Percentiles rank a stretch among this genome's conserved stretches.
Conservation (phyloP, 2,888 invertebrate species). For the Deilephila porcellus region DNA sequence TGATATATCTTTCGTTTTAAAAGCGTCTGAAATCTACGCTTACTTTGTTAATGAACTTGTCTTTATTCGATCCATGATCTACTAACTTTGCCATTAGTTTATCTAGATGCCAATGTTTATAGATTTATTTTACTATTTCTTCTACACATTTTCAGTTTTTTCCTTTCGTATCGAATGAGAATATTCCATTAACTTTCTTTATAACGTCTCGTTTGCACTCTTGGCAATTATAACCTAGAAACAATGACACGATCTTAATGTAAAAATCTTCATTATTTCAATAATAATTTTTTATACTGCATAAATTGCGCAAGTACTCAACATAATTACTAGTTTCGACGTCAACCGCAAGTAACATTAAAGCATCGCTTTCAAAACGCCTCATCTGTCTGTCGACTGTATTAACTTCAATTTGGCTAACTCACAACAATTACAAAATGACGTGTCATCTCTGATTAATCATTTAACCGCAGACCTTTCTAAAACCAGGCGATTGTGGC, state of each 20-base stretch:
- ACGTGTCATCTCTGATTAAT: constrained; percentile 8
- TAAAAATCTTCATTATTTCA: not conserved
- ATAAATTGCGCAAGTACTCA: constrained; percentile 5
- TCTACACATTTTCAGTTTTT: no score
- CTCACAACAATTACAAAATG: constrained; percentile 17
- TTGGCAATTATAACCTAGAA: no score
- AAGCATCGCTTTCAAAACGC: constrained; percentile 21
- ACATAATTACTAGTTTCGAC: not conserved
- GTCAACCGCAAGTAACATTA: constrained; percentile 24
- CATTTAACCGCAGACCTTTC: constrained; percentile 23
- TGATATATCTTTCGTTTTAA: not conserved
- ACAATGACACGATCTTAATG: not conserved
- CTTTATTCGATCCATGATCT: no score
- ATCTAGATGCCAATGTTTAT: no score
- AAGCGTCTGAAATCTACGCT: no score
- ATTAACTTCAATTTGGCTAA: constrained; percentile 11
- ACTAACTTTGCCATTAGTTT: no score
- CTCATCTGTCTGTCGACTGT: constrained; percentile 13
- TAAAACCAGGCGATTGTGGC: constrained; percentile 14
- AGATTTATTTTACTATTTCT: no score
- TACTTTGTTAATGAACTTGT: no score
- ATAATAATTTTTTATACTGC: not conserved
- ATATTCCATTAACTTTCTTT: no score
- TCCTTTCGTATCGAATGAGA: no score
- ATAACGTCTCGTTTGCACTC: no score